These are phyloP conservation scores for Ochropacha duplaris DNA, from an alignment of 2,888 invertebrate genomes.

Conservation along the genomic window DNA sequence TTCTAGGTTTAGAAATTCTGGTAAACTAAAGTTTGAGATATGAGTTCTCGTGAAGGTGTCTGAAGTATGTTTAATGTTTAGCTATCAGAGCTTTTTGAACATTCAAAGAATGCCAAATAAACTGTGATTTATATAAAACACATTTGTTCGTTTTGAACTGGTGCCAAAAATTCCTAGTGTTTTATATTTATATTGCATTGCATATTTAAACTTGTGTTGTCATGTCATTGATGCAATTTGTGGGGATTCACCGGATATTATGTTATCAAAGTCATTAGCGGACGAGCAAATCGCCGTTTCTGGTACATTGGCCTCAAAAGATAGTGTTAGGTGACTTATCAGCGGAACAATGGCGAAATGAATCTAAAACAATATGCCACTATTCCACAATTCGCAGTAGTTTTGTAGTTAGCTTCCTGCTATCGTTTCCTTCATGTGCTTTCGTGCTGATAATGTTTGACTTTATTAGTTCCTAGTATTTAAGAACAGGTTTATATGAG, in stretches of 20 bases:
- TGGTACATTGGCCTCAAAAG: slow-evolving; percentile 63
- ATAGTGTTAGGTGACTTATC: slow-evolving; percentile 49
- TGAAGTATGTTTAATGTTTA: no score
- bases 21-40: neutral
- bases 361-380: slow-evolving; percentile 23
- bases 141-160: slow-evolving; percentile 2
- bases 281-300: slow-evolving; percentile 48
- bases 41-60: neutral
- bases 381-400: neutral
- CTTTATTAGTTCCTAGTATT: neutral
- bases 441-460: slow-evolving; percentile 2
- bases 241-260: slow-evolving; percentile 49
- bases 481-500: neutral
- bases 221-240: neutral
- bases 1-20: neutral
- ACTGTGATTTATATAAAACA: neutral
- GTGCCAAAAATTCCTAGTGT: slow-evolving; percentile 4
- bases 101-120: neutral
- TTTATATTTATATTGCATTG: neutral
- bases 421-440: slow-evolving; percentile 11
- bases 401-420: slow-evolving; percentile 5
- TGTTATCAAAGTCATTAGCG: slow-evolving; percentile 54
- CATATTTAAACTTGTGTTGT: neutral
- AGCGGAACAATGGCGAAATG: slow-evolving; percentile 47
- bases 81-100: no score